A percentile compares a stretch with the other conserved stretches of the same genome.
Evolutionary conservation across 2,888 invertebrate genomes (phyloP).

Genomic region (Tanypteryx hageni): DNA sequence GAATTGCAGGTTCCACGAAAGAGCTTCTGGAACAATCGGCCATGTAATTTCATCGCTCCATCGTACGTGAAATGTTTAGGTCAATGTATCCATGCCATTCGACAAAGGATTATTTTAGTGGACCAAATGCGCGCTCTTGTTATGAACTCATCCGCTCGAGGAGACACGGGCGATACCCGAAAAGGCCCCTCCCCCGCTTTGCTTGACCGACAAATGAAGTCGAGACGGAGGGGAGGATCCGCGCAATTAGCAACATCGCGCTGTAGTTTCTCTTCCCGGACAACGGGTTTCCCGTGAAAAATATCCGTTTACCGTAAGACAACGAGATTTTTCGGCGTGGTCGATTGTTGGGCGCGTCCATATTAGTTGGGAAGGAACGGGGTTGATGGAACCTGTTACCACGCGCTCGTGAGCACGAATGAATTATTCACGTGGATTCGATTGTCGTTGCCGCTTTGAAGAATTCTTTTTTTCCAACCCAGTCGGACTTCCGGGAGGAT

Average conservation of each 20-base stretch:
- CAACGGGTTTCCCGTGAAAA: background rate
- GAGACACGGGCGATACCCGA: background rate
- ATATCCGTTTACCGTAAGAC: constrained; percentile 15
- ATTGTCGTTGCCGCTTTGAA: background rate
- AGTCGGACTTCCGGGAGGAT: constrained; percentile 10
- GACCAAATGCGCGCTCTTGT: background rate
- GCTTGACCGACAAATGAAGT: background rate
- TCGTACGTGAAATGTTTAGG: no score
- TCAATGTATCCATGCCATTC: no score
- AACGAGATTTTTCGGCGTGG: constrained; percentile 10
- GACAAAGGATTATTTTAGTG: no score
- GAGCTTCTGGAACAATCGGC: no score
- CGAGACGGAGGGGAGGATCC: background rate
- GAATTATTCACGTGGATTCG: constrained; percentile 18
- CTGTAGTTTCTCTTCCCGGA: constrained; percentile 7
- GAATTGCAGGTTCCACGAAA: no score
- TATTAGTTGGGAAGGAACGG: background rate
- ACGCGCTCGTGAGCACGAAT: background rate
- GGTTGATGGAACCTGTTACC: constrained; percentile 15
- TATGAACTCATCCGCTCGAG: background rate
- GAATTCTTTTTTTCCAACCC: background rate
- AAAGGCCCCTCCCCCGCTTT: background rate
- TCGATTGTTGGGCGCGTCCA: constrained; percentile 24
- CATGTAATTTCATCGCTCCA: no score
- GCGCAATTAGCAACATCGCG: background rate